These are phyloP conservation scores for Eubasilissa regina DNA, from an alignment of 1,140 invertebrate species.

Conservation along the genomic window DNA sequence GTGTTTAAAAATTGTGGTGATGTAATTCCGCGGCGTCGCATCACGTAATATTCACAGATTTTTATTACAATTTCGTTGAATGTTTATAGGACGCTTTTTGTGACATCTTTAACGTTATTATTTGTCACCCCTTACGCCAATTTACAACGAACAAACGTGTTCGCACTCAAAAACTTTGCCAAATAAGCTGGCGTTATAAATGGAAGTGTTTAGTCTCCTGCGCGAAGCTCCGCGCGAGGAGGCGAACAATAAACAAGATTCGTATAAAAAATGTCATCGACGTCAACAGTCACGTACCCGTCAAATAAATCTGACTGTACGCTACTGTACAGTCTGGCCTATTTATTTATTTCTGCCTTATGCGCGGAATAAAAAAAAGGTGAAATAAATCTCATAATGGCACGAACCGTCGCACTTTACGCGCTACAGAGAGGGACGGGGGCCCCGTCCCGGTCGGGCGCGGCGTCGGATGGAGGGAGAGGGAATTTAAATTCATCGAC, in stretches of 20 bases:
- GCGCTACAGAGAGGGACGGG: neutral
- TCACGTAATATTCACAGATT: too few relatives aligned
- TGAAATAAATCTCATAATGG: constrained; percentile 21
- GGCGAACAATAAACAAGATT: neutral
- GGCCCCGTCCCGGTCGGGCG: neutral
- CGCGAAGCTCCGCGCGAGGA: too few relatives aligned
- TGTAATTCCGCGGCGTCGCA: too few relatives aligned
- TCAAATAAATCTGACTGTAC: constrained; percentile 24
- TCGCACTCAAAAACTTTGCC: too few relatives aligned
- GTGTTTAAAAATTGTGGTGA: too few relatives aligned
- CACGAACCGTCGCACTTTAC: neutral
- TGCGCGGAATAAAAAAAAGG: constrained; percentile 14
- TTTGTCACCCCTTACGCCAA: too few relatives aligned
- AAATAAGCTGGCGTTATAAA: too few relatives aligned
- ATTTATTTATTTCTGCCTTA: constrained; percentile 10
- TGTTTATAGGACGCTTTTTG: too few relatives aligned
- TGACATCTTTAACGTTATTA: too few relatives aligned
- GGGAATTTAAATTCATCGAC: constrained; percentile 1
- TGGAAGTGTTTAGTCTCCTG: too few relatives aligned
- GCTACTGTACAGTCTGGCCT: constrained; percentile 21
- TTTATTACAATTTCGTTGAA: too few relatives aligned
- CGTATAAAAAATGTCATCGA: neutral
- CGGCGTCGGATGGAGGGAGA: neutral
- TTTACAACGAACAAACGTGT: too few relatives aligned
- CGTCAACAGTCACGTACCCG: constrained; percentile 6